Conservation (phyloP, 2,113 vertebrate genomes). For the Menura novaehollandiae region DNA sequence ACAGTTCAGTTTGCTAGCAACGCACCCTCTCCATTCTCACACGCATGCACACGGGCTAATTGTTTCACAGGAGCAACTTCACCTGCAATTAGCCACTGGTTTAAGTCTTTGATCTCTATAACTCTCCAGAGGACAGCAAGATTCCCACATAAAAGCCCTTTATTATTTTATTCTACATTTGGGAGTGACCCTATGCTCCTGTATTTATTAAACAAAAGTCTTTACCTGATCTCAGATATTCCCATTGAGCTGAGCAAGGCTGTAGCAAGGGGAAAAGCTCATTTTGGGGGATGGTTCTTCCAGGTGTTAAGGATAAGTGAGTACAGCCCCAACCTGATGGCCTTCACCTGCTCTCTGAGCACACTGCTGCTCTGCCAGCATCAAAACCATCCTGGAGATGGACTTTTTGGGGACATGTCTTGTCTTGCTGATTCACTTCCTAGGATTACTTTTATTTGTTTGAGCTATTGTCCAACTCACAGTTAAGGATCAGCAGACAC, state of each 20-base stretch:
- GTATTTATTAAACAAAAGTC: background rate
- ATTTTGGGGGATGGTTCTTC: background rate
- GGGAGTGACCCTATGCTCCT: background rate
- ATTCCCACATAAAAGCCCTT: constrained; percentile 50
- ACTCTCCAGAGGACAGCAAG: constrained; percentile 20
- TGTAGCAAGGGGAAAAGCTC: background rate
- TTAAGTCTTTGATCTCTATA: constrained; percentile 49
- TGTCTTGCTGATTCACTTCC: background rate
- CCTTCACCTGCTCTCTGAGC: background rate
- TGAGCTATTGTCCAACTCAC: background rate
- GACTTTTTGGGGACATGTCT: background rate
- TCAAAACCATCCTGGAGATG: background rate
- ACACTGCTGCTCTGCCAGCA: background rate
- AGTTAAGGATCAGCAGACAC: background rate
- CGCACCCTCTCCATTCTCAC: background rate
- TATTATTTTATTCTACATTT: constrained; percentile 11
- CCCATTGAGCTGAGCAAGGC: background rate
- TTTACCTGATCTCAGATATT: constrained; percentile 19
- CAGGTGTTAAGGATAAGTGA: background rate
- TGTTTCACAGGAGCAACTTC: constrained; percentile 42
- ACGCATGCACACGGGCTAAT: background rate
- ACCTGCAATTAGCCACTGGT: constrained; percentile 45
- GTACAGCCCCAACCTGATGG: background rate
- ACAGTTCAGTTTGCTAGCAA: background rate
- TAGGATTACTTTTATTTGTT: background rate